These are phyloP conservation scores for Cephalophus harveyi DNA, from an alignment of 2,113 vertebrate species.

Conservation along the genomic window DNA sequence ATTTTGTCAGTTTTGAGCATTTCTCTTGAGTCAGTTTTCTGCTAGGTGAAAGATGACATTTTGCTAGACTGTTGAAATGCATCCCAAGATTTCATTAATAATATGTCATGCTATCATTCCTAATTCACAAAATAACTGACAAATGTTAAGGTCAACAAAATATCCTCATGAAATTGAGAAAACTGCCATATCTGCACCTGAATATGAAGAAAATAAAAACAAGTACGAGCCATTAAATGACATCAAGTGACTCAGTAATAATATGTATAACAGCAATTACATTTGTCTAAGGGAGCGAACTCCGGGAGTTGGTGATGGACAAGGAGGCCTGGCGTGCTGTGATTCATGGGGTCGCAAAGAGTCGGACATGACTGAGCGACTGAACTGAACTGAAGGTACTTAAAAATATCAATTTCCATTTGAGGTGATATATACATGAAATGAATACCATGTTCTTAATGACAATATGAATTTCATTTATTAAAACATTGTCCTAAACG, in stretches of 20 bases:
- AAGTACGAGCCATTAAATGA: neutral
- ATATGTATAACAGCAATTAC: neutral
- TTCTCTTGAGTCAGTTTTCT: neutral
- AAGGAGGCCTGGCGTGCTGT: too few relatives aligned
- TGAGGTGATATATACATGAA: neutral
- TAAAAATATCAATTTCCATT: conserved; percentile 20
- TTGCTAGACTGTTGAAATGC: neutral
- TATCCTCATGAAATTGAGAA: neutral
- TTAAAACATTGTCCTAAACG: neutral
- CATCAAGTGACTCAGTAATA: neutral
- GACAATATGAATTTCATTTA: neutral
- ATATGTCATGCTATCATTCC: neutral
- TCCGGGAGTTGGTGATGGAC: too few relatives aligned
- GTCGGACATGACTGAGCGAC: rapidly evolving
- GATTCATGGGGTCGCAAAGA: too few relatives aligned
- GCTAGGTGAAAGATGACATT: neutral
- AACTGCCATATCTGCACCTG: neutral
- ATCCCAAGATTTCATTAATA: neutral
- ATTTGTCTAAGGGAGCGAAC: neutral
- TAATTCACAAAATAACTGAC: neutral
- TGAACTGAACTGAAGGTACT: neutral
- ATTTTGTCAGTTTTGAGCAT: neutral
- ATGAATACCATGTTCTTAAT: neutral
- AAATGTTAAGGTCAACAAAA: neutral
- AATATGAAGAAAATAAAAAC: neutral